Percentiles rank a stretch among this genome's conserved stretches.
Conservation (phyloP, 2,797 vertebrate species). For the Malurus leucopterus region DNA sequence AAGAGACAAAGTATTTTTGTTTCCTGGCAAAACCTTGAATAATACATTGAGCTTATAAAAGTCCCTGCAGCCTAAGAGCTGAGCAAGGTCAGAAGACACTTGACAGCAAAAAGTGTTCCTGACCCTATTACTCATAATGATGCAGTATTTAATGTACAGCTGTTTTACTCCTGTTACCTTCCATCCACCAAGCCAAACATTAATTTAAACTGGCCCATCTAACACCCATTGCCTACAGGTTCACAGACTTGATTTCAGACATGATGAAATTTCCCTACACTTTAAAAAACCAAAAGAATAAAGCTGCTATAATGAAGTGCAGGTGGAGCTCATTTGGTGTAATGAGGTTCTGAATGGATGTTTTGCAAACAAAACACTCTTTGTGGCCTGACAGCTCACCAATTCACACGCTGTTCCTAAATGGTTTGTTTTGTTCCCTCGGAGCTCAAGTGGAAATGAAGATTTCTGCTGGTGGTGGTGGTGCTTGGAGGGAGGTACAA, state of each 20-base stretch:
- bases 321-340: conserved; percentile 23
- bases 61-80: background rate
- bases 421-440: conserved; percentile 12
- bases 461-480: background rate
- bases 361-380: conserved; percentile 1
- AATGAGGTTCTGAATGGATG: conserved; percentile 12
- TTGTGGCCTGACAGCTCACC: conserved; percentile 6
- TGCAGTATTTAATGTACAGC: background rate
- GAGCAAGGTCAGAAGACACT: background rate
- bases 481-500: background rate
- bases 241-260: background rate
- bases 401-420: conserved; percentile 19
- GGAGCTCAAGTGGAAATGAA: conserved; percentile 11
- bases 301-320: background rate
- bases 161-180: background rate
- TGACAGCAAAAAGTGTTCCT: background rate
- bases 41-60: background rate
- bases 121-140: background rate
- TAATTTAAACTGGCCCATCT: background rate
- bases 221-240: background rate
- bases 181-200: background rate
- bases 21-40: background rate
- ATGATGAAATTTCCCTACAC: background rate
- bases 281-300: background rate
- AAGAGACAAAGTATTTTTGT: background rate